Evolutionary conservation across 2,888 invertebrate species (phyloP).

Genomic region (Anodontia alba): DNA sequence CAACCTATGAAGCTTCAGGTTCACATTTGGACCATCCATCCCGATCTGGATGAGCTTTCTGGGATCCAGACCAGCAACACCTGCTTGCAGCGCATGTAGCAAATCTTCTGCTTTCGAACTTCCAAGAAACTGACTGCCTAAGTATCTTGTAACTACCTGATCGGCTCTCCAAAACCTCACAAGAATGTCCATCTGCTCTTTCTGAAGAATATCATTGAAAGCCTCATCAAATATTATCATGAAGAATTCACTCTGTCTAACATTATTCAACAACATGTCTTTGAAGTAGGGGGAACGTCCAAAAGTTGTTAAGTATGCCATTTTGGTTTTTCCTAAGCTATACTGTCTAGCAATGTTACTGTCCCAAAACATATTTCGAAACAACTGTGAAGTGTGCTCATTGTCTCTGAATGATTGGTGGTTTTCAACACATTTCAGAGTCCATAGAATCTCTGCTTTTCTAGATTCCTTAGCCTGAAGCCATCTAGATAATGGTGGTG

Average conservation of each 20-base stretch:
- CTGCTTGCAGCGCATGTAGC: conserved; percentile 44
- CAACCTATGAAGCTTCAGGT: conserved; percentile 24
- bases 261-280: neutral
- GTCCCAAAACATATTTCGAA: conserved; percentile 55
- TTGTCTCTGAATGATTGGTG: conserved; percentile 45
- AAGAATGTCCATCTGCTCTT: conserved; percentile 71
- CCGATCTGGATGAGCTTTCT: conserved; percentile 36
- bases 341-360: conserved; percentile 47
- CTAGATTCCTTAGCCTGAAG: conserved; percentile 33
- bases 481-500: neutral
- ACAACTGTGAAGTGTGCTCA: conserved; percentile 38
- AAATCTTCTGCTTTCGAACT: conserved; percentile 67
- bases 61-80: conserved; percentile 30
- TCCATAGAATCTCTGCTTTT: conserved; percentile 58
- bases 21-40: conserved; percentile 49
- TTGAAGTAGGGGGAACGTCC: conserved; percentile 59
- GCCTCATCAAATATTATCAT: conserved; percentile 61
- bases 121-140: conserved; percentile 57
- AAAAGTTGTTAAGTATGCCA: conserved; percentile 42
- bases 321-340: conserved; percentile 32
- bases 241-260: conserved; percentile 23
- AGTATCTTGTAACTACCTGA: conserved; percentile 68
- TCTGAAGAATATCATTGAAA: conserved; percentile 51
- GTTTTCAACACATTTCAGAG: conserved; percentile 32
- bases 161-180: conserved; percentile 68